These are phyloP conservation scores for Pachyrhynchus sulphureomaculatus DNA, from an alignment of 1,140 invertebrate species.

Conservation along the genomic window DNA sequence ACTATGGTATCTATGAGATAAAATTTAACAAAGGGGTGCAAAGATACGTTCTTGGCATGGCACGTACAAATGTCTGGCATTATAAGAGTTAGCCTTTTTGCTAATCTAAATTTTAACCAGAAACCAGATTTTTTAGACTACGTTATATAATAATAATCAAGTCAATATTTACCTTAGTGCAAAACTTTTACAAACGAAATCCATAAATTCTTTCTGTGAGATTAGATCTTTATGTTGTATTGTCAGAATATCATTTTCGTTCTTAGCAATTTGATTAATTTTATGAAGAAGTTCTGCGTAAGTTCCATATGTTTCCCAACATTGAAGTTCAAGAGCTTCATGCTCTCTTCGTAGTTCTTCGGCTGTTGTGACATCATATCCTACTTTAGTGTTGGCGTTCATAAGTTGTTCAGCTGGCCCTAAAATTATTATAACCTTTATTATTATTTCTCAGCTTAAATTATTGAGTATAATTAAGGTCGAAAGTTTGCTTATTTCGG, in stretches of 20 bases:
- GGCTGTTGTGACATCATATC: constrained; percentile 69
- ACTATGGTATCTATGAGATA: no score
- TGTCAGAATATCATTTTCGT: constrained; percentile 52
- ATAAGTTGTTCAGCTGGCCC: constrained; percentile 72
- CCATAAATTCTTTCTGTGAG: constrained; percentile 74
- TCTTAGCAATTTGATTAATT: constrained; percentile 58
- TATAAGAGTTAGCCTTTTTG: no score
- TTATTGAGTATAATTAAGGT: no score
- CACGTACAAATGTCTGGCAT: no score
- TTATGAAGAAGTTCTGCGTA: constrained; percentile 76
- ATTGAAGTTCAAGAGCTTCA: constrained; percentile 75
- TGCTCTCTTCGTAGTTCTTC: constrained; percentile 71
- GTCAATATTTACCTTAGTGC: constrained; percentile 57
- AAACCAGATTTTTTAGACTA: no score
- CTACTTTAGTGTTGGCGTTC: constrained; percentile 69
- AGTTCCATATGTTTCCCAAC: constrained; percentile 71
- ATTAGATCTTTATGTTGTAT: constrained; percentile 58
- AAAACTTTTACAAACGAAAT: constrained; percentile 77
- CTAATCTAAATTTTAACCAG: no score
- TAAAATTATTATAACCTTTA: background rate
- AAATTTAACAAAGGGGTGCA: no score
- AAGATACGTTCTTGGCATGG: no score
- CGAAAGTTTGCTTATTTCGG: no score
- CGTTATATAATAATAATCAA: no score
- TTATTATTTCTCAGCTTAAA: background rate